These are phyloP conservation scores for Zingel zingel DNA, from an alignment of 2,113 vertebrate species.

Conservation along the genomic window DNA sequence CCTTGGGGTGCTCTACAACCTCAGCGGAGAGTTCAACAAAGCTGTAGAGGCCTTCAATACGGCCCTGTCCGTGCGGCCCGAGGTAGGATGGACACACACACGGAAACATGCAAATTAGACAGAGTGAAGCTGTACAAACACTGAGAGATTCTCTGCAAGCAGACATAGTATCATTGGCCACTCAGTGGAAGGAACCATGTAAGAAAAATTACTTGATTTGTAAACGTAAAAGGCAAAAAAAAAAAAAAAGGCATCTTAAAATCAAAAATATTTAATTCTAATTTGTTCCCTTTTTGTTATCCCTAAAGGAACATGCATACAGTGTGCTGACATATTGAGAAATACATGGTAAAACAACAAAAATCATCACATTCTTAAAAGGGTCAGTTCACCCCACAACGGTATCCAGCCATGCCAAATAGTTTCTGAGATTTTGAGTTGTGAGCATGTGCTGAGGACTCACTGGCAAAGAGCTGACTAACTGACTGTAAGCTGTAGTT, in stretches of 20 bases:
- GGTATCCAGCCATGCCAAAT: background rate
- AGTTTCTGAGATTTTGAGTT: background rate
- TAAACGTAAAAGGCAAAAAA: background rate
- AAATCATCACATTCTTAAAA: background rate
- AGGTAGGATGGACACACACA: slow-evolving; percentile 82
- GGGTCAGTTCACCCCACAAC: background rate
- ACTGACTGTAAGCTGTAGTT: slow-evolving; percentile 7
- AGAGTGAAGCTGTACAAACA: background rate
- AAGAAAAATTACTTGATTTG: background rate
- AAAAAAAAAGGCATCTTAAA: background rate
- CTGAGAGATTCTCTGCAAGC: background rate
- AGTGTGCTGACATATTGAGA: background rate
- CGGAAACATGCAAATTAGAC: background rate
- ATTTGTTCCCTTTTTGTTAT: background rate
- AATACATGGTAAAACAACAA: background rate
- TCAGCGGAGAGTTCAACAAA: slow-evolving; percentile 96
- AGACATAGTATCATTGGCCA: background rate
- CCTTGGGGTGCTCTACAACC: slow-evolving; percentile 96
- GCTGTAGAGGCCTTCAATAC: slow-evolving; percentile 98
- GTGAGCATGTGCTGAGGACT: background rate
- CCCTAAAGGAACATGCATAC: background rate
- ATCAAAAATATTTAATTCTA: background rate
- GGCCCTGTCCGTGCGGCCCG: slow-evolving; percentile 94
- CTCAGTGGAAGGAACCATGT: background rate
- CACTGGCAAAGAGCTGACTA: background rate